Evolutionary conservation across 1,140 invertebrate species (phyloP), one percentile per base, ranked within the genome.

Genomic region (Solen grandis): DNA sequence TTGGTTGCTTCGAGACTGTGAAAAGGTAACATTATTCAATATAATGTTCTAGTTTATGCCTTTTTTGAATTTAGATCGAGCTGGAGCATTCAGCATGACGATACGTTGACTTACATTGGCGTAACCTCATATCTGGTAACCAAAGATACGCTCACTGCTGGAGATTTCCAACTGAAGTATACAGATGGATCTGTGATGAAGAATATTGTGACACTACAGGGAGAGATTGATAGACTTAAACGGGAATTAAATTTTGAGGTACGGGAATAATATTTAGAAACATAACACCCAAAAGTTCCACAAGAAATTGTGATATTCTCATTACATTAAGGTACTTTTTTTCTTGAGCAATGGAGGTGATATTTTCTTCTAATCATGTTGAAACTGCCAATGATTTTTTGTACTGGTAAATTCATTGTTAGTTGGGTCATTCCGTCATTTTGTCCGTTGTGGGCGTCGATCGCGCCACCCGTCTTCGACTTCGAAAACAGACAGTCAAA

Each of bases 41-140:
- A 5, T n/a, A 60, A 16, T 16, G 5, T 60, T 16, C 8, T 8
- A 22, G 8, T 8, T 22, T 8, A 22, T 5, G 8, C 8, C 19
- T 57, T 25, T 57, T 57, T 57, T 57, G 59, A 33, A 5, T 33
- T 16, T 31, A 76, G 74, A 25, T 41, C 74, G 54, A 52, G 74
- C 10, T 76, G 74, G 74, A 76, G 74, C 35, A 22, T 76, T 5
- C 41, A 76, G n/a, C 74, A 76, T 76, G 50, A 36, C 38, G 22
- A 63, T 35, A 76, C 74, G 14, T 14, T 36, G 8, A 76, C 74
- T 19, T 52, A 76, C 46, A 41, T 76, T 52, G 46, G n/a, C 31
- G 66, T 76, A 63, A 35, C 33, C 13, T 33, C 60, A 2, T 35
- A 46, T 33, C 14, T 76, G 33, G 22, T 63, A 3, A 55, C 4